Conservation (phyloP, 2,888 invertebrate genomes). For the Panzeria rudis region DNA sequence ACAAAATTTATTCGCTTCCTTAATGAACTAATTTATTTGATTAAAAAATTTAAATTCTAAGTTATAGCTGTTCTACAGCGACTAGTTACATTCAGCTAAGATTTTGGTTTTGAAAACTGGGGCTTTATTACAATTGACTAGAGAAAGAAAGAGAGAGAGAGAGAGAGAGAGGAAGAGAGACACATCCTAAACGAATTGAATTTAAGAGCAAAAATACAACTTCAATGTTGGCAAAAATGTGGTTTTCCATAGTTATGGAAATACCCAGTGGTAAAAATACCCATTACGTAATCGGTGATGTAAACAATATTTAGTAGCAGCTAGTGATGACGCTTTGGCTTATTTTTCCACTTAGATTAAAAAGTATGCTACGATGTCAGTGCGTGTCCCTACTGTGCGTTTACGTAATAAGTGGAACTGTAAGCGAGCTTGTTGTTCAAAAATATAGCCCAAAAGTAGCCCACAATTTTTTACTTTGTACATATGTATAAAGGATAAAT, state of each 20-base stretch:
- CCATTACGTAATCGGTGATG: too few relatives aligned
- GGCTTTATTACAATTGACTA: constrained; percentile 50
- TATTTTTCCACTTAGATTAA: too few relatives aligned
- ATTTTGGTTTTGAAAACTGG: constrained; percentile 53
- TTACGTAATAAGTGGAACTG: too few relatives aligned
- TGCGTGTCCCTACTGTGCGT: too few relatives aligned
- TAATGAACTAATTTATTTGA: constrained; percentile 10
- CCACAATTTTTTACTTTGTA: too few relatives aligned
- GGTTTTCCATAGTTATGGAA: background rate
- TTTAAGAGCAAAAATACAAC: background rate
- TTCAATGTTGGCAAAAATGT: background rate
- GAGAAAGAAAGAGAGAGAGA: background rate
- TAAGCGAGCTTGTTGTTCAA: too few relatives aligned
- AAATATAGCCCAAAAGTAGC: too few relatives aligned
- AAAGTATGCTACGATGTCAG: too few relatives aligned
- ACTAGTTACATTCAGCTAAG: constrained; percentile 56
- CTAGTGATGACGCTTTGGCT: too few relatives aligned
- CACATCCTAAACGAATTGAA: background rate
- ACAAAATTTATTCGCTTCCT: background rate
- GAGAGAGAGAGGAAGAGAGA: background rate
- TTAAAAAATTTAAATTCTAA: constrained; percentile 8
- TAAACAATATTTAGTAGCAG: too few relatives aligned
- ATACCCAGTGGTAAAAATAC: too few relatives aligned
- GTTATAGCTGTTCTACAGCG: constrained; percentile 69
- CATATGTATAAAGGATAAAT: too few relatives aligned